Percentiles rank a stretch among this genome's conserved stretches.
phyloP scores from a whole-genome alignment of 2,797 vertebrate species.

The Pogonophryne albipinna region DNA sequence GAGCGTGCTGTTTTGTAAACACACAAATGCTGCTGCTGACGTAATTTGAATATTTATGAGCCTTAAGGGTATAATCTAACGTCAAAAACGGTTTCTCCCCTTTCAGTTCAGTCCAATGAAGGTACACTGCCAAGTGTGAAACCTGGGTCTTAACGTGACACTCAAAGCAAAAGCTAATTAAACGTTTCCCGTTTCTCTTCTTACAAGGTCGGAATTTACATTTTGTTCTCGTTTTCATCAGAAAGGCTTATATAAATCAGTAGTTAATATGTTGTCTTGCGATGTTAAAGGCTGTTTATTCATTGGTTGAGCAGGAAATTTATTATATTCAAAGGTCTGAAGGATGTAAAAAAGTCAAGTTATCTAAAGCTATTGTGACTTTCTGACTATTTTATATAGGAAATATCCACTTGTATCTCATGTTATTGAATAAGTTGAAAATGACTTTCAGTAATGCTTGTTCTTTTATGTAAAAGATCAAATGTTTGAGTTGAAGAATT shows the following conservation, averaged over 20 bases:
- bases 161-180: constrained; percentile 37
- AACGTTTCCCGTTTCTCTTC: constrained; percentile 40
- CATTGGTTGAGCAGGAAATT: neutral
- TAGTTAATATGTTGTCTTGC: neutral
- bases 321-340: neutral
- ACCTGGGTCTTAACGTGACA: constrained; percentile 49
- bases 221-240: constrained; percentile 31
- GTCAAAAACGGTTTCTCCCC: constrained; percentile 56
- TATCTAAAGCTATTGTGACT: constrained; percentile 1
- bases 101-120: constrained; percentile 31
- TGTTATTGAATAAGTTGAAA: neutral
- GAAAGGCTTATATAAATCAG: constrained; percentile 4
- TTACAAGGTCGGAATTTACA: constrained; percentile 1
- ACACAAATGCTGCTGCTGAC: constrained; percentile 72
- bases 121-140: constrained; percentile 34
- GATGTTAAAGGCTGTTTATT: constrained; percentile 28
- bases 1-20: constrained; percentile 79
- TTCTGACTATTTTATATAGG: neutral
- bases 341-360: constrained; percentile 4
- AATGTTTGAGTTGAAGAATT: neutral
- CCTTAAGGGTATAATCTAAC: constrained; percentile 66
- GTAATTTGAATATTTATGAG: constrained; percentile 85
- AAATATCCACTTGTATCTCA: neutral
- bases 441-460: neutral
- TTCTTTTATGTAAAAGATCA: no score